A percentile compares a stretch with the other conserved stretches of the same genome.
Evolutionary conservation across 2,888 invertebrate species (phyloP).

Genomic region (Clunio marinus): DNA sequence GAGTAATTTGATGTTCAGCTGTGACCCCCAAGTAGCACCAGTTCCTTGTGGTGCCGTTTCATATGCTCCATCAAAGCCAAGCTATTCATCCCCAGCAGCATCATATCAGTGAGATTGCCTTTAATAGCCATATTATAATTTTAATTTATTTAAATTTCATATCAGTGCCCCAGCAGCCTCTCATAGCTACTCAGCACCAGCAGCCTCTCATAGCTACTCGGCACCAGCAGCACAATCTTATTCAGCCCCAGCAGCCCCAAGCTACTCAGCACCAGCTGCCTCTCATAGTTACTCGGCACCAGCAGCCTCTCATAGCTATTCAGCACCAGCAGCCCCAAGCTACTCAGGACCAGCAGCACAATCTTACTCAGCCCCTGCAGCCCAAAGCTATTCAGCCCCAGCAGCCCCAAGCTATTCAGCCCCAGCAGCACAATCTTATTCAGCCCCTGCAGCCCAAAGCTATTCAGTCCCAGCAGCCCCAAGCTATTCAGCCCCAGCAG

Average conservation of each 20-base stretch:
- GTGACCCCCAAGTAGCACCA: constrained; percentile 2
- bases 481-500: neutral
- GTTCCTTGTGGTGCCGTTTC: constrained; percentile 5
- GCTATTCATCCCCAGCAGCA: neutral
- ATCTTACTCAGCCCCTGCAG: constrained; percentile 11
- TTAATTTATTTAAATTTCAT: no score
- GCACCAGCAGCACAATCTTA: constrained; percentile 19
- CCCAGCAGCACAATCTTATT: neutral
- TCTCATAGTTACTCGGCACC: neutral
- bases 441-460: neutral
- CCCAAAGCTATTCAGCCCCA: neutral
- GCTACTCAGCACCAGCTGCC: neutral
- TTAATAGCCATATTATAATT: no score
- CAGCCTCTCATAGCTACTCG: neutral
- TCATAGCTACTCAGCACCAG: no score
- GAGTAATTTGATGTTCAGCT: constrained; percentile 20
- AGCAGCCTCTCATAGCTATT: neutral
- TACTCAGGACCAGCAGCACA: neutral
- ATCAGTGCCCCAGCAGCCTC: no score
- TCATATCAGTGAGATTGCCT: no score
- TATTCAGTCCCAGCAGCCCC: neutral
- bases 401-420: neutral
- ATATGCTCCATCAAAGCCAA: neutral
- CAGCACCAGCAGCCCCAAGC: neutral
- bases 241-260: neutral